A percentile compares a stretch with the other conserved stretches of the same genome.
Evolutionary conservation across 2,797 vertebrate genomes (phyloP).

Genomic region (Miichthys miiuy): DNA sequence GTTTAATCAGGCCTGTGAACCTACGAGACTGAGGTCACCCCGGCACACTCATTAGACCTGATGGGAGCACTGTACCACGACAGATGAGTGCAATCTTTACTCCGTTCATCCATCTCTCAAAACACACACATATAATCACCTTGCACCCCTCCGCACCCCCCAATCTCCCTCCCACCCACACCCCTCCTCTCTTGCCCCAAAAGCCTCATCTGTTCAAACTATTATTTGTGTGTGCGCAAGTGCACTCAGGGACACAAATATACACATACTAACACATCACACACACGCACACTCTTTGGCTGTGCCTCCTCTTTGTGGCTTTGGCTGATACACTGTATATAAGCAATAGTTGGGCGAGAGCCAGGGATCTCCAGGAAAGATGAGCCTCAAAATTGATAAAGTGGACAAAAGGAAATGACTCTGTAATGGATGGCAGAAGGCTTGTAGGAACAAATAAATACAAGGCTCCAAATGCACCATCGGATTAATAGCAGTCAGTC

Average conservation of each 20-base stretch:
- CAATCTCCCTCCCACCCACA: neutral
- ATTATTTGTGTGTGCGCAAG: constrained; percentile 36
- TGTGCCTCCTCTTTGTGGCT: constrained; percentile 47
- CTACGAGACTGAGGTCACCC: constrained; percentile 80
- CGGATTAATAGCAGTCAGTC: constrained; percentile 69
- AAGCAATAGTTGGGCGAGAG: constrained; percentile 48
- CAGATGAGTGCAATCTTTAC: constrained; percentile 82
- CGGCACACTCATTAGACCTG: constrained; percentile 82
- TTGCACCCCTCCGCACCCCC: constrained; percentile 21
- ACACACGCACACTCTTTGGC: constrained; percentile 17
- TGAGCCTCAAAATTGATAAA: constrained; percentile 71
- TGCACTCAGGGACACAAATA: constrained; percentile 30
- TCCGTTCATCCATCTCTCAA: constrained; percentile 82
- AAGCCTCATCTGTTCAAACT: constrained; percentile 46
- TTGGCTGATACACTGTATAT: constrained; percentile 49
- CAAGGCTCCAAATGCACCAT: constrained; percentile 49
- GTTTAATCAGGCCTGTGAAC: constrained; percentile 85
- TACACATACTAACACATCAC: constrained; percentile 25
- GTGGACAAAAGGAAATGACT: constrained; percentile 71
- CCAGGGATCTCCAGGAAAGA: constrained; percentile 71
- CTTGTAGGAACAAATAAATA: constrained; percentile 68
- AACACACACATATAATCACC: constrained; percentile 80
- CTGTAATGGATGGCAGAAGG: constrained; percentile 68
- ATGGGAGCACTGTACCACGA: constrained; percentile 80
- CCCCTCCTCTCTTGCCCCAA: constrained; percentile 20